These are phyloP conservation scores for Clistopyga incitator DNA, from an alignment of 2,888 invertebrate genomes.

Conservation along the genomic window DNA sequence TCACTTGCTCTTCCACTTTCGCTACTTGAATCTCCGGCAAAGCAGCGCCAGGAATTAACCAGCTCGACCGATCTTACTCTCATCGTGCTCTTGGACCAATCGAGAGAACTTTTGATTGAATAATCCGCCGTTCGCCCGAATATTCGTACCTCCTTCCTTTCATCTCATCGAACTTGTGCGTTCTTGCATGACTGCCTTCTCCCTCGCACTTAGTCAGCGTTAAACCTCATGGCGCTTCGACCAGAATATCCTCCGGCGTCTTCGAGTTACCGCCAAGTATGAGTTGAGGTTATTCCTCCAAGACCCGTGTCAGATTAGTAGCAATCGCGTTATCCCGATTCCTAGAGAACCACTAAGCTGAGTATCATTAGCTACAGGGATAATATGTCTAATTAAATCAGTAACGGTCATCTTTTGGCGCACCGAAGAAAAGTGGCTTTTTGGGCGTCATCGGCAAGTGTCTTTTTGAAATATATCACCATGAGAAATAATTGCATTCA, in stretches of 20 bases:
- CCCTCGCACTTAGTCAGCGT: slow-evolving; percentile 6
- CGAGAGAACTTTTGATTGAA: slow-evolving; percentile 60
- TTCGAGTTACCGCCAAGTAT: slow-evolving; percentile 1
- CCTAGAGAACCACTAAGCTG: too few relatives aligned
- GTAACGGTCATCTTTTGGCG: background rate
- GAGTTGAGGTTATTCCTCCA: slow-evolving; percentile 14
- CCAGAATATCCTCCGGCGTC: slow-evolving; percentile 25
- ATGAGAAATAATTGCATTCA: too few relatives aligned
- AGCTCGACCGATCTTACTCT: slow-evolving; percentile 37
- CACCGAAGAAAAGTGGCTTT: too few relatives aligned
- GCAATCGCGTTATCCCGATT: slow-evolving; percentile 28
- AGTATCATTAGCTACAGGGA: background rate
- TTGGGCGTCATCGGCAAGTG: too few relatives aligned
- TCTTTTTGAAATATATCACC: too few relatives aligned
- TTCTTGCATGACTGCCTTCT: background rate
- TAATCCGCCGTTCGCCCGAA: slow-evolving; percentile 33
- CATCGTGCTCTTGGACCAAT: slow-evolving; percentile 35
- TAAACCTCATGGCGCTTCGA: background rate
- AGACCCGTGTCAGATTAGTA: slow-evolving; percentile 16
- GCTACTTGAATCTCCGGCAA: slow-evolving; percentile 36
- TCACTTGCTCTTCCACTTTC: slow-evolving; percentile 12
- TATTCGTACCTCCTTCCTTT: slow-evolving; percentile 7
- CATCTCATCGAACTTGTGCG: slow-evolving; percentile 5
- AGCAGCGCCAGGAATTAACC: slow-evolving; percentile 49
- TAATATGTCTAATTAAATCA: background rate